phyloP scores from a whole-genome alignment of 1,140 invertebrate genomes.

The Eubasilissa regina region DNA sequence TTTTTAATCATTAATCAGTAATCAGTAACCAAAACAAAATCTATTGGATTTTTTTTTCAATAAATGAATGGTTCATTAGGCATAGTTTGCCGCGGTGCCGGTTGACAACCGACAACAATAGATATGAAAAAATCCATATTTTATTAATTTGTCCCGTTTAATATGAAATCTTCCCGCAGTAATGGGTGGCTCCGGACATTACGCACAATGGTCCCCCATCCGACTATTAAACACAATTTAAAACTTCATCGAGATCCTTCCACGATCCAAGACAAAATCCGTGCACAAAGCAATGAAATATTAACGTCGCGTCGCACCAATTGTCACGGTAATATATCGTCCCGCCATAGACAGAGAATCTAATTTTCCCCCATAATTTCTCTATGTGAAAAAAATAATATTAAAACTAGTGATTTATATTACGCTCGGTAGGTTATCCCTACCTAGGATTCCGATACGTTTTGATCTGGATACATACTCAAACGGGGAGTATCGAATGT shows the following conservation, averaged over 20 bases:
- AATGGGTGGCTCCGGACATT: constrained; percentile 8
- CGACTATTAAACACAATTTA: constrained; percentile 60
- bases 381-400: constrained; percentile 34
- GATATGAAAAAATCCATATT: constrained; percentile 32
- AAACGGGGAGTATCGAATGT: constrained; percentile 27
- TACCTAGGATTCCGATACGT: constrained; percentile 33
- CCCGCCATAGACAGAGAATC: constrained; percentile 41
- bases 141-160: constrained; percentile 53
- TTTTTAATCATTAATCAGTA: too few species aligned
- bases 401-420: constrained; percentile 44
- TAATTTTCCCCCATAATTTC: constrained; percentile 56
- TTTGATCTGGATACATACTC: constrained; percentile 43
- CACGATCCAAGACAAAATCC: constrained; percentile 50
- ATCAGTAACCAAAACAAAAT: too few species aligned
- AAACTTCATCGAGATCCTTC: constrained; percentile 56
- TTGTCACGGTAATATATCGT: constrained; percentile 46
- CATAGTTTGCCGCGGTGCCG: neutral
- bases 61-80: constrained; percentile 22
- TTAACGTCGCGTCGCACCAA: constrained; percentile 53
- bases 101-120: neutral
- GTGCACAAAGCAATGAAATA: constrained; percentile 56
- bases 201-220: constrained; percentile 56
- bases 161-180: constrained; percentile 40
- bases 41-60: too few species aligned
- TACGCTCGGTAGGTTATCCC: neutral